Evolutionary conservation across 2,113 vertebrate species (phyloP).

Genomic region (Sporophila hypoxantha): DNA sequence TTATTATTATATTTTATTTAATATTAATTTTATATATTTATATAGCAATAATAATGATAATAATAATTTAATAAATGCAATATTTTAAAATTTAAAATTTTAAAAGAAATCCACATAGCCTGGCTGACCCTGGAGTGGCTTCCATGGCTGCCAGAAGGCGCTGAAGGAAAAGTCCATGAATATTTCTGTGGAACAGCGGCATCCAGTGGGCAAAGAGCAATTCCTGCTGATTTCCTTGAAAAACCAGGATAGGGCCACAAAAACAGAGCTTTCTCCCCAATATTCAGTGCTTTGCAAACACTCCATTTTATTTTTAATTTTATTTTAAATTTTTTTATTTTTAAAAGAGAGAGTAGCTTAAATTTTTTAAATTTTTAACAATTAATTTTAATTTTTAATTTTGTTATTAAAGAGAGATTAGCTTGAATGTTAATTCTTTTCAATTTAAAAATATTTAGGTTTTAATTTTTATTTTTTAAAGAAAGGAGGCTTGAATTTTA

Average conservation of each 20-base stretch:
- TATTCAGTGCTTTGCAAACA: background rate
- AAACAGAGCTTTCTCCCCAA: background rate
- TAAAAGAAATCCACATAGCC: accelerated
- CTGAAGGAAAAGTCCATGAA: accelerated
- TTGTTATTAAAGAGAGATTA: background rate
- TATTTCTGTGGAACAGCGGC: conserved; percentile 28
- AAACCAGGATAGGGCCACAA: accelerated
- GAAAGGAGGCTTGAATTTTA: background rate
- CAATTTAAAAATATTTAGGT: background rate
- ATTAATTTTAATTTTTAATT: background rate
- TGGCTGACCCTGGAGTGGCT: background rate
- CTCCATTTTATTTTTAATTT: background rate
- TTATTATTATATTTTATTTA: no score
- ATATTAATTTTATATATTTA: no score
- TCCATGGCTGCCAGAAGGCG: background rate
- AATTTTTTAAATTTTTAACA: background rate
- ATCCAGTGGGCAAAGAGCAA: conserved; percentile 19
- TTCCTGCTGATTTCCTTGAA: background rate
- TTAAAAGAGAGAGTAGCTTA: background rate
- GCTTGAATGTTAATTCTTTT: background rate
- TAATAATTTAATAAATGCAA: no score
- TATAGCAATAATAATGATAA: no score
- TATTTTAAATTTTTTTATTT: background rate
- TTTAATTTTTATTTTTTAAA: background rate
- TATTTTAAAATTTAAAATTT: no score